Base-by-base conservation (phyloP, 53 echinoderm and acorn worm species). In the Holothuria leucospilota region DNA sequence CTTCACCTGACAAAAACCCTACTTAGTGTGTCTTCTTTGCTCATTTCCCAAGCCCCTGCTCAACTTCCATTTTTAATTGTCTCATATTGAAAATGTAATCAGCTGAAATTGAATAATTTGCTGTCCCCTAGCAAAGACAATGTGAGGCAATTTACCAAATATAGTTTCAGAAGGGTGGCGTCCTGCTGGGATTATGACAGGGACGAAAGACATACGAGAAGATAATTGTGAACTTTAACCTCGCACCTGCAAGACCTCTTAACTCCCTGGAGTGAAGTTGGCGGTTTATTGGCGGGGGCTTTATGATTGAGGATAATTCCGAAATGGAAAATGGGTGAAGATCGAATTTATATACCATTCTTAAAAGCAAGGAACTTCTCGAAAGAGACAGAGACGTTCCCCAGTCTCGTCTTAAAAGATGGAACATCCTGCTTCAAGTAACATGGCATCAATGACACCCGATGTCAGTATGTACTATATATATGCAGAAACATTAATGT, bases 201-300 rank as follows among this genome's bases (percentile, higher is more conserved):
- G 78, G 78, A 56, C 78, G 29, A 3, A 30, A 53, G 78, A 78
- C 78, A 78, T 29, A 56, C 61, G 80, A 80, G 80, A 60, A 29
- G 80, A 80, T 80, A 80, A 80, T 80, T 80, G 80, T 80, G 30
- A 80, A 62, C 80, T 60, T 61, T 80, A 59, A 80, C 80, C 80
- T 21, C 34, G 59, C 80, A 80, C 80, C 80, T 61, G 60, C 60
- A 80, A 80, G 80, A 80, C 61, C 80, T 80, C 61, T 80, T 80
- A 80, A 80, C 56, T 38, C 80, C 80, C 80, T 61, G 39, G 38
- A 30, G 67, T 67, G 67, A 27, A 67, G 67, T 67, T 21, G 30
- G 28, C 30, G 67, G 28, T 67, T 67, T 67, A 67, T 23, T 67
- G 67, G 67, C 67, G 30, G 67, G 67, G 24, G 28, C 56, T 56